Conservation (phyloP, 2,797 vertebrate genomes). For the Agapornis canus region DNA sequence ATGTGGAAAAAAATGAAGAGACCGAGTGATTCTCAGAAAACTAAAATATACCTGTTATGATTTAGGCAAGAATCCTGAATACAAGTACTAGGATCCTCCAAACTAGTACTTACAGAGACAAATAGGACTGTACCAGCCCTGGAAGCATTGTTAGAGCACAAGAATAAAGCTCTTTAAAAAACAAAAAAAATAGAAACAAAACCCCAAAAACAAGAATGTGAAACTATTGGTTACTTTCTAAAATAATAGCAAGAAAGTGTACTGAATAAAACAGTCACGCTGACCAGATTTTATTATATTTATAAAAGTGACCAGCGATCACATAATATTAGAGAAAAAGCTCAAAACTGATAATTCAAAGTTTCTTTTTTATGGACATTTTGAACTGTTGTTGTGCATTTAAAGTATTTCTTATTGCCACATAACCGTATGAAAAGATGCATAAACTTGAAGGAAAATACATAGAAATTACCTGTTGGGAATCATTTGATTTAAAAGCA, state of each 20-base stretch:
- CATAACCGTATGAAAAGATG: not conserved
- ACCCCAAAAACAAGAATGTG: not conserved
- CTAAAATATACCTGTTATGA: not conserved
- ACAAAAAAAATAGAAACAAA: not conserved
- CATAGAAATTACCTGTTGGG: slow-evolving; percentile 88
- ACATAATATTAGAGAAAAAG: not conserved
- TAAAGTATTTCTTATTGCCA: not conserved
- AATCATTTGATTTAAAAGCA: slow-evolving; percentile 97
- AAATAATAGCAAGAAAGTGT: not conserved
- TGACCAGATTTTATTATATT: not conserved
- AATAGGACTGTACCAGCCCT: not conserved
- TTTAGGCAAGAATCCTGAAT: not conserved
- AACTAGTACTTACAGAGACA: not conserved
- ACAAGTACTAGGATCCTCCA: not conserved
- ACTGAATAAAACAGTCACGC: not conserved
- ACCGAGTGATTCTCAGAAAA: not conserved
- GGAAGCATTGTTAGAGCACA: not conserved
- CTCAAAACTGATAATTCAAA: not conserved
- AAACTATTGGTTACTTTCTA: not conserved
- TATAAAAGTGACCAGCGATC: not conserved
- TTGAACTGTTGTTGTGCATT: not conserved
- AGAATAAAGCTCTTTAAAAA: not conserved
- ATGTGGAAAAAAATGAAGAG: not conserved
- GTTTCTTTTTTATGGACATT: not conserved
- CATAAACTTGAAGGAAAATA: not conserved